A percentile compares a stretch with the other conserved stretches of the same genome.
phyloP scores from a whole-genome alignment of 2,888 invertebrate species.

The Prosapia bicincta region DNA sequence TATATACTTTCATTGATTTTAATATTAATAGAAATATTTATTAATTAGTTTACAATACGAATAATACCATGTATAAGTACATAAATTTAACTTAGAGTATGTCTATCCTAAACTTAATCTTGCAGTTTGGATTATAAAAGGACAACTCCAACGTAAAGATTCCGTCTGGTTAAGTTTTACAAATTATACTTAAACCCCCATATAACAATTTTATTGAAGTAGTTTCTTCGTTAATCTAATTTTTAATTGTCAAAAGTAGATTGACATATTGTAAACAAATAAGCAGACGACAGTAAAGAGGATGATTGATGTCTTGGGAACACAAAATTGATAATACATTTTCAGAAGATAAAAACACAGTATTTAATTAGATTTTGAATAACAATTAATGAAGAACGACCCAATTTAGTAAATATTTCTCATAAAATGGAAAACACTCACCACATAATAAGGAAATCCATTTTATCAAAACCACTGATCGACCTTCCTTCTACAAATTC shows the following conservation, averaged over 20 bases:
- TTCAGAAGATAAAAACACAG: not conserved
- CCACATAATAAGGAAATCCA: conserved; percentile 16
- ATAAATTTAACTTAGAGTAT: too few relatives aligned
- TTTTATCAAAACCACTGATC: conserved; percentile 21
- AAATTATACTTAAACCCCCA: not conserved
- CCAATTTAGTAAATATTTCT: not conserved
- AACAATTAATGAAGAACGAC: not conserved
- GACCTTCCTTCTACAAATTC: conserved; percentile 21
- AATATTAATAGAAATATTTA: too few relatives aligned
- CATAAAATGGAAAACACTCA: conserved; percentile 8
- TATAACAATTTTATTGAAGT: not conserved
- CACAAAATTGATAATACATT: not conserved
- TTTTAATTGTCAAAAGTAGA: not conserved
- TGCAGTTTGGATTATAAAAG: too few relatives aligned
- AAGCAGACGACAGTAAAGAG: conserved; percentile 25
- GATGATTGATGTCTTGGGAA: conserved; percentile 6
- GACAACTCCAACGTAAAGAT: too few relatives aligned
- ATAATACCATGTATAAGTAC: too few relatives aligned
- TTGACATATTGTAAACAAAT: conserved; percentile 23
- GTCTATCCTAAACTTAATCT: too few relatives aligned
- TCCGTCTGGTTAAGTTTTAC: too few relatives aligned
- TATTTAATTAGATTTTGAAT: not conserved
- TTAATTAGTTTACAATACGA: too few relatives aligned
- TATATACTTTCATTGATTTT: too few relatives aligned
- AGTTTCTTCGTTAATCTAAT: too few relatives aligned